These are phyloP conservation scores for Nysson spinosus DNA, from an alignment of 2,888 invertebrate species.

Conservation along the genomic window DNA sequence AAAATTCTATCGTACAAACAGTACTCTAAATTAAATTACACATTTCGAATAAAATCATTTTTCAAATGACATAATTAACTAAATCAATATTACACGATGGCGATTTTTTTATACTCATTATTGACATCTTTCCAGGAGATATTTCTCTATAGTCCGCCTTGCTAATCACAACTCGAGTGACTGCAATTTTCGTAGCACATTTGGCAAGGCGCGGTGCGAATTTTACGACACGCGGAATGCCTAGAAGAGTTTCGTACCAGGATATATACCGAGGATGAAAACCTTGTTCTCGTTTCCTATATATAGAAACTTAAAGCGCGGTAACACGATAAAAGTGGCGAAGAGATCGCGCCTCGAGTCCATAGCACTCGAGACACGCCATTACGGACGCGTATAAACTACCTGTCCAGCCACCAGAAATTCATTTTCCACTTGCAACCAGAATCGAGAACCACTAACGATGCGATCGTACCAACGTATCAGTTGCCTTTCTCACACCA, in stretches of 20 bases:
- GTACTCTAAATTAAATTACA: too few species aligned
- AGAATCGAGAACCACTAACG: slow-evolving; percentile 45
- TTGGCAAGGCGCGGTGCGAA: slow-evolving; percentile 17
- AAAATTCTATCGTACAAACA: too few species aligned
- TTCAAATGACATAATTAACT: not conserved
- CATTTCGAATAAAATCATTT: not conserved
- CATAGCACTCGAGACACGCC: slow-evolving; percentile 21
- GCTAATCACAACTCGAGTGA: too few species aligned
- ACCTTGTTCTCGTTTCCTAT: slow-evolving; percentile 69
- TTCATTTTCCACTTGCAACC: slow-evolving; percentile 60
- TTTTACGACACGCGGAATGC: slow-evolving; percentile 25
- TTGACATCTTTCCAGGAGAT: too few species aligned
- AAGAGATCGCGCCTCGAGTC: slow-evolving; percentile 36
- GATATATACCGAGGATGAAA: slow-evolving; percentile 60
- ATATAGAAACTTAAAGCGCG: slow-evolving; percentile 58
- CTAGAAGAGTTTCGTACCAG: slow-evolving; percentile 44
- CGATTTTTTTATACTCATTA: too few species aligned
- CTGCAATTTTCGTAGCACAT: slow-evolving; percentile 4
- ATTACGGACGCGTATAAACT: slow-evolving; percentile 6
- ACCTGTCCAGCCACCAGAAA: slow-evolving; percentile 40
- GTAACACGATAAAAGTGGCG: slow-evolving; percentile 33
- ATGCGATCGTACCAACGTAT: slow-evolving; percentile 55
- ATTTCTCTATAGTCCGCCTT: too few species aligned
- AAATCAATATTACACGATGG: too few species aligned
- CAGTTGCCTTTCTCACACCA: slow-evolving; percentile 18